Conservation (phyloP, 2,797 vertebrate species). For the Clarias platycephalus region DNA sequence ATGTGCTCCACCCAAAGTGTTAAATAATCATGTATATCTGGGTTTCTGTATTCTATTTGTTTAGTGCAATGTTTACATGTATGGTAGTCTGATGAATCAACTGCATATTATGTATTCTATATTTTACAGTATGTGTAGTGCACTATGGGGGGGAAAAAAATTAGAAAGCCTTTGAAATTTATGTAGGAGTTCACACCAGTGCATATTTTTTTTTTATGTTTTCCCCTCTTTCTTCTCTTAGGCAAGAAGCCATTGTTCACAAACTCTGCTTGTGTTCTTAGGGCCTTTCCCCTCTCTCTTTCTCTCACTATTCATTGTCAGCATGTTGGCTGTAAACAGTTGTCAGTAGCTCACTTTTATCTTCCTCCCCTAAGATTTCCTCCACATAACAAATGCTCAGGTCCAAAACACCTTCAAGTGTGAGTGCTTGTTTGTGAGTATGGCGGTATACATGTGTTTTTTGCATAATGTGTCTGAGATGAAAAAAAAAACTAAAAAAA, state of each 20-base stretch:
- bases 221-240: constrained; percentile 43
- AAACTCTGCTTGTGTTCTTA: constrained; percentile 59
- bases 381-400: constrained; percentile 59
- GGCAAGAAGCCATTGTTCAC: constrained; percentile 59
- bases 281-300: constrained; percentile 64
- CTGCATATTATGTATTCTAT: neutral
- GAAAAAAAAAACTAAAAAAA: neutral
- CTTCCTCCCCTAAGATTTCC: constrained; percentile 71
- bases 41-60: neutral
- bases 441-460: neutral
- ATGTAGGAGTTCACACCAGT: constrained; percentile 1
- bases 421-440: constrained; percentile 38
- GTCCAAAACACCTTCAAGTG: constrained; percentile 49
- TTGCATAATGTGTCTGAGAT: neutral
- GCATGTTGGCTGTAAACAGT: constrained; percentile 74
- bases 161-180: neutral
- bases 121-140: neutral
- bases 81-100: neutral
- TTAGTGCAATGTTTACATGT: neutral
- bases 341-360: constrained; percentile 66
- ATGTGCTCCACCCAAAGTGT: too few relatives aligned
- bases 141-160: neutral
- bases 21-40: neutral
- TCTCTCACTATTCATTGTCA: constrained; percentile 65
- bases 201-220: constrained; percentile 21